Base-by-base conservation (phyloP, 2,888 invertebrate species). In the Alitta virens region DNA sequence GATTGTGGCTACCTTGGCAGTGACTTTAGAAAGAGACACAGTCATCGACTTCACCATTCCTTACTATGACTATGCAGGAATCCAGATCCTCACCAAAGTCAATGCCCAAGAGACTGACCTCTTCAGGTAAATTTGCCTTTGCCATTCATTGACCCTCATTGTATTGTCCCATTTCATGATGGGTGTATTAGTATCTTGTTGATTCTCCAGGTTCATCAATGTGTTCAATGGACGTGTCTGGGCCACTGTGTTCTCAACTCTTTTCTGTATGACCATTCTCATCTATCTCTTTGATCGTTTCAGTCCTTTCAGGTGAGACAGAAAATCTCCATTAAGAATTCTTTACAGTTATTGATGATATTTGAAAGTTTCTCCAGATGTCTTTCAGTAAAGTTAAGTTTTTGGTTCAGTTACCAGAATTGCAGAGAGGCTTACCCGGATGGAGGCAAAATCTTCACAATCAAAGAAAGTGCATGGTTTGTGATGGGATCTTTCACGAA, bases 381-480 rank as follows among this genome's bases (percentile, higher is more conserved):
- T n/a, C n/a, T n/a, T n/a, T n/a, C n/a, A n/a, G n/a, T n/a, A n/a
- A n/a, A n/a, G n/a, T n/a, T n/a, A n/a, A n/a, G n/a, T n/a, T n/a
- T n/a, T n/a, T n/a, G n/a, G n/a, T 33, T 33, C 77, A 92, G 92
- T 55, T 91, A 91, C 0, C 86, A 88, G 70, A 94, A 93, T 77
- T 91, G 92, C 74, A 89, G 90, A 43, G 86, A 86, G 14, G 88
- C 90, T 0, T 91, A 92, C 75, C 89, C 91, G 0, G 91, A 91
- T 77, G 89, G 90, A 76, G 88, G 3, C 78, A 91, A 92, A 71
- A 89, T 91, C 70, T 94, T 94, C 75, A 91, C 92, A 0, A 80
- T 94, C 9, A 91, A 92, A 72, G 94, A 95, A 82, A 92, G 92
- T 73, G 91, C 94, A 76, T 95, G 94, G 94, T 94, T 94, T 77